Percentiles rank a stretch among this genome's conserved stretches.
phyloP scores from a whole-genome alignment of 2,113 vertebrate species.

The Glaucomys volans region DNA sequence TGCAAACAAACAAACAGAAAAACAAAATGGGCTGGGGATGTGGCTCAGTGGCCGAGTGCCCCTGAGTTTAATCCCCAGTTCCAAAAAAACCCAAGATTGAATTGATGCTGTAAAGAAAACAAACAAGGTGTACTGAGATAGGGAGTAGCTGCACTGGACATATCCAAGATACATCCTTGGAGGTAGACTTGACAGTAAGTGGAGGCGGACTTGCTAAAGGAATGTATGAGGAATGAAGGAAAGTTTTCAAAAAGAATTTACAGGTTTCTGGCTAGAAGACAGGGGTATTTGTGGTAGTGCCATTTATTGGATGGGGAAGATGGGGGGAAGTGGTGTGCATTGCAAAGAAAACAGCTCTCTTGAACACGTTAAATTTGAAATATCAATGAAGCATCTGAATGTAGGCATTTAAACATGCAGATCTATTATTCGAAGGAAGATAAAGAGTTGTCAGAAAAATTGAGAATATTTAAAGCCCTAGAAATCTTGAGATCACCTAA shows the following conservation, averaged over 20 bases:
- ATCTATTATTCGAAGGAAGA: background rate
- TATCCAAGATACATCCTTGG: background rate
- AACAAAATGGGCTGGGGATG: no score
- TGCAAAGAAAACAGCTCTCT: background rate
- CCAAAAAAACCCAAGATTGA: no score
- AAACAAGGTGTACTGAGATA: background rate
- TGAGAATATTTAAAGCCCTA: background rate
- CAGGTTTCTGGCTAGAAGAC: background rate
- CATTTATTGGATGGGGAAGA: background rate
- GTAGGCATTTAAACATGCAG: background rate
- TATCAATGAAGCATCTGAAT: background rate
- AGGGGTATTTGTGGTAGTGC: background rate
- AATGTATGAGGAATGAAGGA: background rate
- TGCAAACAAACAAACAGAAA: no score
- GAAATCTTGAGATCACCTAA: background rate
- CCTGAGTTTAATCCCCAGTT: no score
- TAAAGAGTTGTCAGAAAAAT: background rate
- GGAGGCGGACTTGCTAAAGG: background rate
- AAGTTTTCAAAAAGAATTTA: background rate
- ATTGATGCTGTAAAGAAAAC: background rate
- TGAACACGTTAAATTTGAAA: background rate
- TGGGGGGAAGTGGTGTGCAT: no score
- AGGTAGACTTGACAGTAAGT: background rate
- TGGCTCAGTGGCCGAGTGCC: no score
- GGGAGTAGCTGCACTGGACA: background rate